Percentiles rank a stretch among this genome's conserved stretches.
Conservation (phyloP, 2,888 invertebrate species). For the Metalampra italica region DNA sequence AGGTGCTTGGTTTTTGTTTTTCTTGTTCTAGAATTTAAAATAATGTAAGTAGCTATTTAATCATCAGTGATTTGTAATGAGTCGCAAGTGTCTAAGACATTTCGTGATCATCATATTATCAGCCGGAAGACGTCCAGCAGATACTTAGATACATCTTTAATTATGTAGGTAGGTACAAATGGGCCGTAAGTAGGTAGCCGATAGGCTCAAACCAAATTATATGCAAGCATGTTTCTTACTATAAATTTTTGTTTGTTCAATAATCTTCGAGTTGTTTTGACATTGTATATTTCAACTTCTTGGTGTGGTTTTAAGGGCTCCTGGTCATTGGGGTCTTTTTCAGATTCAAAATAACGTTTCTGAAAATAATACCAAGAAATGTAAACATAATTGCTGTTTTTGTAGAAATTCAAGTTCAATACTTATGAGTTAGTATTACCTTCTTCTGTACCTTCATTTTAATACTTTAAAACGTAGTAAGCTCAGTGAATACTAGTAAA, state of each 20-base stretch:
- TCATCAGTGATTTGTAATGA: no score
- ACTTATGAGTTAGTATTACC: slow-evolving; percentile 14
- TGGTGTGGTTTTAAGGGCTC: slow-evolving; percentile 17
- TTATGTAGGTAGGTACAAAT: no score
- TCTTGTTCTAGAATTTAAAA: not conserved
- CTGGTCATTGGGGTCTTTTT: slow-evolving; percentile 13
- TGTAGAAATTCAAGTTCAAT: no score
- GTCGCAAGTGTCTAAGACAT: no score
- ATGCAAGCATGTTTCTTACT: slow-evolving; percentile 32
- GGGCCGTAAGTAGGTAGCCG: no score
- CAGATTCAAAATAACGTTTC: slow-evolving; percentile 52
- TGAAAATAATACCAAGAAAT: slow-evolving; percentile 16
- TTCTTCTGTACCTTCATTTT: slow-evolving; percentile 27
- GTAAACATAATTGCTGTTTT: not conserved
- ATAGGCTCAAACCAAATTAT: no score
- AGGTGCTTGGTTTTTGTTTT: slow-evolving; percentile 8
- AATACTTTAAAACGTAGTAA: no score
- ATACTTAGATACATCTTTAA: no score
- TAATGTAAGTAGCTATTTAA: no score
- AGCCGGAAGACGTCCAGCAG: no score
- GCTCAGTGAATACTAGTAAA: no score
- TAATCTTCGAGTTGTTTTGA: slow-evolving; percentile 48
- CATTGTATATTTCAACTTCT: slow-evolving; percentile 53
- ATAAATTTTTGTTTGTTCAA: slow-evolving; percentile 39
- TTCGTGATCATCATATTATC: no score